These are phyloP conservation scores for Ctenopoma multispine DNA, from an alignment of 2,797 vertebrate species.

Conservation along the genomic window DNA sequence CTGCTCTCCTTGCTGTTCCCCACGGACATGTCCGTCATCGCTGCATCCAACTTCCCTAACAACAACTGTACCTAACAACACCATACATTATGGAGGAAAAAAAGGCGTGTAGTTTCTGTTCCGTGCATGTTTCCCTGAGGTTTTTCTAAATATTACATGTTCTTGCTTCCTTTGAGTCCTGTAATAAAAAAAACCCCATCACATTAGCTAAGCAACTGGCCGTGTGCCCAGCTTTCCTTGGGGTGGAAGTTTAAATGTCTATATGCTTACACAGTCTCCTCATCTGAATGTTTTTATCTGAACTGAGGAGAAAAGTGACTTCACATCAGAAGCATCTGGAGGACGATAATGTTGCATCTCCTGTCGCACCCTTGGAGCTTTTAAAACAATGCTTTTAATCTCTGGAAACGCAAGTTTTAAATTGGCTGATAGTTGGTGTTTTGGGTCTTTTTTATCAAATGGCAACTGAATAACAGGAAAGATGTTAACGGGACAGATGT, in stretches of 20 bases:
- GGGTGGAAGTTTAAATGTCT: constrained; percentile 69
- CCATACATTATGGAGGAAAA: constrained; percentile 21
- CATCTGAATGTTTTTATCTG: constrained; percentile 60
- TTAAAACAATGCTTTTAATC: constrained; percentile 33
- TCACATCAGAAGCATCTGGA: constrained; percentile 54
- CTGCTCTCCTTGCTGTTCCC: constrained; percentile 50
- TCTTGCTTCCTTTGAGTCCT: constrained; percentile 45
- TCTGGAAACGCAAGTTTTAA: neutral
- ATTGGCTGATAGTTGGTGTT: constrained; percentile 28
- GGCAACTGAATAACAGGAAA: constrained; percentile 9
- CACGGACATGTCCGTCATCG: constrained; percentile 56
- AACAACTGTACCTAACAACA: constrained; percentile 37
- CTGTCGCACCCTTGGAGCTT: neutral
- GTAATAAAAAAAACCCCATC: constrained; percentile 60
- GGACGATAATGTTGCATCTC: constrained; percentile 12
- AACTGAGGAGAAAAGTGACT: constrained; percentile 47
- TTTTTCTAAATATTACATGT: constrained; percentile 39
- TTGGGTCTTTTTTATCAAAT: constrained; percentile 3
- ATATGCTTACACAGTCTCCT: constrained; percentile 63
- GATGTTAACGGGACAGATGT: constrained; percentile 27
- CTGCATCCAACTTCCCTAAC: constrained; percentile 50
- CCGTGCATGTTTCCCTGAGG: constrained; percentile 30
- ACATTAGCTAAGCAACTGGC: constrained; percentile 71
- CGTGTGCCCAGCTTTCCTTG: constrained; percentile 52
- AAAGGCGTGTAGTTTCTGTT: constrained; percentile 22